A percentile compares a stretch with the other conserved stretches of the same genome.
Evolutionary conservation across 2,113 vertebrate genomes (phyloP).

Genomic region (Oncorhynchus masou): DNA sequence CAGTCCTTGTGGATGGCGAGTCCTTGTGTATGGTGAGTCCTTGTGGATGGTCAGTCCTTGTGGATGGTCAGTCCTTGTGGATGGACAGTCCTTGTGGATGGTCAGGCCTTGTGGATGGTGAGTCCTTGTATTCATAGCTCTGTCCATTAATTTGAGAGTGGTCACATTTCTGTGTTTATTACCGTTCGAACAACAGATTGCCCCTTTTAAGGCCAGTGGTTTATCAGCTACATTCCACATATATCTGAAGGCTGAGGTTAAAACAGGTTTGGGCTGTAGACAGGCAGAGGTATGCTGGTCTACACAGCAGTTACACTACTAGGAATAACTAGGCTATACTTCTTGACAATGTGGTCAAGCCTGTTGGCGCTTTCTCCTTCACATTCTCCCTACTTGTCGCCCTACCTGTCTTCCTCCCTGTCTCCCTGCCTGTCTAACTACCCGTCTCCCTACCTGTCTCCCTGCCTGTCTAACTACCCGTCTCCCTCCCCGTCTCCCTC

Average conservation of each 20-base stretch:
- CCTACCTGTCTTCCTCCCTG: neutral
- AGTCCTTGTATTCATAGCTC: no score
- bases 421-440: no score
- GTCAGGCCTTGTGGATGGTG: no score
- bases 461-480: neutral
- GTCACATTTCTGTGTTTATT: no score
- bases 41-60: no score
- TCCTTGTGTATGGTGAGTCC: no score
- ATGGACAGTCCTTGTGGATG: no score
- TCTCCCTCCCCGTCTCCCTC: no score
- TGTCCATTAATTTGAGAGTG: no score
- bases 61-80: no score
- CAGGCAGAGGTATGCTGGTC: constrained; percentile 2
- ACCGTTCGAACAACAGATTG: neutral
- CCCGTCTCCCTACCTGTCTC: neutral
- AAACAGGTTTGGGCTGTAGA: constrained; percentile 37
- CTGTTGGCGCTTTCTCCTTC: constrained; percentile 38
- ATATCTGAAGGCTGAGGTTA: constrained; percentile 43
- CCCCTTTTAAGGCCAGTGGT: constrained; percentile 27
- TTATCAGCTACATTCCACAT: constrained; percentile 67
- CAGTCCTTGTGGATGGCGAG: no score
- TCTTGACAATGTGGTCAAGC: constrained; percentile 40
- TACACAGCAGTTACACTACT: neutral
- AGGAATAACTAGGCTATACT: neutral
- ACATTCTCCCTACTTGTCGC: neutral